phyloP scores from a whole-genome alignment of 2,888 invertebrate genomes.

The Chydorus sphaericus region DNA sequence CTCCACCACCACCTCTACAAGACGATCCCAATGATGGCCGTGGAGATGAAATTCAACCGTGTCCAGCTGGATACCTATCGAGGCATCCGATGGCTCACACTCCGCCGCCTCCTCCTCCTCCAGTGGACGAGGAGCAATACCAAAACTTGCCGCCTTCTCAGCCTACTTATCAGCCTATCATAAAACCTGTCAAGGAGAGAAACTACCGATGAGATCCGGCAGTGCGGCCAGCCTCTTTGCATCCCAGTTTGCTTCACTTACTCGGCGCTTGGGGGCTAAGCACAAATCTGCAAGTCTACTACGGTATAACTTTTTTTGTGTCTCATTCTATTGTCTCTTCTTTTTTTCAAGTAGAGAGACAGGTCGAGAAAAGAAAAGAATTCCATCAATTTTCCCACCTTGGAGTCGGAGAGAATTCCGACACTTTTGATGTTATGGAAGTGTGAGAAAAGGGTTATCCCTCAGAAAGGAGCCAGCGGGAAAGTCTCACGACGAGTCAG shows the following conservation, averaged over 20 bases:
- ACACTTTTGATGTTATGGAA: no score
- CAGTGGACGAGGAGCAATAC: neutral
- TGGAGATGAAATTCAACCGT: neutral
- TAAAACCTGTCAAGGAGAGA: neutral
- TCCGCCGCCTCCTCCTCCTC: neutral
- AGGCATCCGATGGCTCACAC: constrained; percentile 4
- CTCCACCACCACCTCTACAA: neutral
- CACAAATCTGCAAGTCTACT: constrained; percentile 6
- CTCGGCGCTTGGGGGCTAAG: constrained; percentile 12
- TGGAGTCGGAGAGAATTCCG: no score
- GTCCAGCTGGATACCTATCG: neutral
- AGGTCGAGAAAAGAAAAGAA: no score
- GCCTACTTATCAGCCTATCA: constrained; percentile 1
- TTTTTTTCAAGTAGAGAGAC: no score
- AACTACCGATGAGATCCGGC: constrained; percentile 8
- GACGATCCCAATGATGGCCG: neutral
- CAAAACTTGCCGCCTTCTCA: neutral
- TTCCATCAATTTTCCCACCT: no score
- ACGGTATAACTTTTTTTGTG: no score
- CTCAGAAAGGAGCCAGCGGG: no score
- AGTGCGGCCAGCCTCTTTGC: constrained; percentile 6
- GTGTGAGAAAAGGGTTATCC: no score
- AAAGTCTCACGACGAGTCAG: no score
- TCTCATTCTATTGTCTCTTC: no score
- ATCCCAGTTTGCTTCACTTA: constrained; percentile 13